Base-by-base conservation (phyloP, 2,797 vertebrate genomes). In the Rhinoraja longicauda region DNA sequence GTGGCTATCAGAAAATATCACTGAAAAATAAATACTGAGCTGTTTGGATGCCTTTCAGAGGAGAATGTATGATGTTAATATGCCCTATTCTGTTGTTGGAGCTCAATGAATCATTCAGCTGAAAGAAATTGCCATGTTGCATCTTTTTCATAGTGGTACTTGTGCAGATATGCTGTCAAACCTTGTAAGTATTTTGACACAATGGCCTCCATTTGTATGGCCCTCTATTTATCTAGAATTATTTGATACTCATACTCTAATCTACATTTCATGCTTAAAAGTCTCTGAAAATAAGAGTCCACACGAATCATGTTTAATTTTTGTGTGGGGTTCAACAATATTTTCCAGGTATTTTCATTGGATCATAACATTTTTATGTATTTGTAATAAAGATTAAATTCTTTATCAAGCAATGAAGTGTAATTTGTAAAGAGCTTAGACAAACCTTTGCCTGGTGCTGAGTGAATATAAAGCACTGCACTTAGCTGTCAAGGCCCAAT, bases 61-160 rank as follows among this genome's bases (percentile, higher is more conserved):
- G 24, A 21, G 36, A 73, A 6, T 76, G 29, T 78, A 29, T 93
- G 92, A 93, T n/a, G 73, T 67, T 93, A 93, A 79, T 93, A 93
- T 93, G 92, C 53, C 92, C 73, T 59, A 62, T 62, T 62, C 72
- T 67, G 17, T 81, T 59, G 77, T 32, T 77, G 75, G 21, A 93
- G 77, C 45, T 78, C 24, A 36, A 32, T 93, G 73, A 93, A 32
- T 93, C 75, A 93, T 77, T 79, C 75, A 93, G 45, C 29, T 93
- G 75, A 24, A 93, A 78, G 19, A 78, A 81, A 62, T 79, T 32
- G 45, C 90, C 67, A 73, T 64, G 70, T 91, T 91, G 67, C 67
- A 91, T 45, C 64, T 91, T 73, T 73, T 91, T 72, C 90, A 91
- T 91, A 26, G 32, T 72, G 90, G 10, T 5, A 53, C 36, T 91